These are phyloP conservation scores for Chamaea fasciata DNA, from an alignment of 2,113 vertebrate species.

Conservation along the genomic window DNA sequence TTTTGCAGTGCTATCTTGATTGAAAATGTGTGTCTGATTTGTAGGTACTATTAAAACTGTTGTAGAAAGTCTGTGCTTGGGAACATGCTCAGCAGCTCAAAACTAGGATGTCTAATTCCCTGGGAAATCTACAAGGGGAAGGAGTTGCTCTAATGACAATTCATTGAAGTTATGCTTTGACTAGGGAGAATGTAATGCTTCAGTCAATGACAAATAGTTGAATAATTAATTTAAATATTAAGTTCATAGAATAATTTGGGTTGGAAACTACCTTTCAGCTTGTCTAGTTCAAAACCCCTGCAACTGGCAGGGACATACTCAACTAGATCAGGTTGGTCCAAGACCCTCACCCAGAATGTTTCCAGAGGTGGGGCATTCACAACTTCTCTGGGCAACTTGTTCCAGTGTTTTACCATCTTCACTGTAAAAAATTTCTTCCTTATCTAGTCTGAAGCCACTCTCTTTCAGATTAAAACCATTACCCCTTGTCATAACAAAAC, in stretches of 20 bases:
- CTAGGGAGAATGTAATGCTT: not conserved
- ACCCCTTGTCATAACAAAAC: not conserved
- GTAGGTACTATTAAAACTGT: not conserved
- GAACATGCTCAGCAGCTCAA: not conserved
- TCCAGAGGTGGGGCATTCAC: too few relatives aligned
- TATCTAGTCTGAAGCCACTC: not conserved
- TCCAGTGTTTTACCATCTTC: not conserved
- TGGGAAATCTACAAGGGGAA: not conserved
- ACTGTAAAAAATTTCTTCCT: not conserved
- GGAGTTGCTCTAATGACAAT: not conserved
- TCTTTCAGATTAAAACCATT: not conserved
- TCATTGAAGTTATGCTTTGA: not conserved
- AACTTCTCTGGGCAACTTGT: not conserved
- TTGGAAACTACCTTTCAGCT: not conserved
- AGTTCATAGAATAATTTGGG: not conserved
- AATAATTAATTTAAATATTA: not conserved
- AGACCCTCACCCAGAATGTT: not conserved
- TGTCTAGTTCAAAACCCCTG: not conserved
- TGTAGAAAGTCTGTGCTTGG: not conserved
- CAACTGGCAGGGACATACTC: not conserved
- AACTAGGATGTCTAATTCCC: not conserved
- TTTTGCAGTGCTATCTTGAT: not conserved
- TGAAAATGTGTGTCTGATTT: not conserved
- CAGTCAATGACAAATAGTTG: not conserved
- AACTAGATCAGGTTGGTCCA: not conserved